These are phyloP conservation scores for Micrasema minimum DNA, from an alignment of 1,140 invertebrate genomes.

Conservation along the genomic window DNA sequence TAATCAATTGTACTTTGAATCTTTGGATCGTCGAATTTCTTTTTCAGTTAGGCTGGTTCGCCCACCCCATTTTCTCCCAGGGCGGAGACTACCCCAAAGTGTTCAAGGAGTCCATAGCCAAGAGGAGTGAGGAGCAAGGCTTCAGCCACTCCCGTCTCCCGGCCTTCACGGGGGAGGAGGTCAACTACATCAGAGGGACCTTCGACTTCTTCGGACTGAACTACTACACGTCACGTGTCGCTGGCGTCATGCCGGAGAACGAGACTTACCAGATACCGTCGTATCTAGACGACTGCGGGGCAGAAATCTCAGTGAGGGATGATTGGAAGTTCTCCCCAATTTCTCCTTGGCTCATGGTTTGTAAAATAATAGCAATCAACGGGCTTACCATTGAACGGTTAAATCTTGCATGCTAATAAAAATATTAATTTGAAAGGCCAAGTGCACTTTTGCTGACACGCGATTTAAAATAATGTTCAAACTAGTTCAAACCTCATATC, in stretches of 20 bases:
- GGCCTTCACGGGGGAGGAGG: constrained; percentile 67
- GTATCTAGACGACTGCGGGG: not conserved
- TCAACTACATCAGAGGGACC: constrained; percentile 68
- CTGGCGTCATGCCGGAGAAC: constrained; percentile 54
- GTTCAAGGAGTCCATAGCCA: constrained; percentile 68
- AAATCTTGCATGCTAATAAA: too few species aligned
- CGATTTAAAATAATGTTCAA: too few species aligned
- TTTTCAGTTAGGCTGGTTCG: constrained; percentile 55
- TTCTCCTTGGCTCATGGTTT: not conserved
- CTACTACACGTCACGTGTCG: constrained; percentile 67
- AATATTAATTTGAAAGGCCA: too few species aligned
- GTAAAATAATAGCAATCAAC: too few species aligned
- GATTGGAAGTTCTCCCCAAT: not conserved
- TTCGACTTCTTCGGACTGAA: constrained; percentile 74
- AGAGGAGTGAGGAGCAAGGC: constrained; percentile 69
- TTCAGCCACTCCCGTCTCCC: constrained; percentile 68
- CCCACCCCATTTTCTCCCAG: constrained; percentile 56
- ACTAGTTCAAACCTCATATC: too few species aligned
- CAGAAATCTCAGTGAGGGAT: not conserved
- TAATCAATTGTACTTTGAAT: too few species aligned
- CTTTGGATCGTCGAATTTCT: too few species aligned
- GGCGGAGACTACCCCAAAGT: constrained; percentile 72
- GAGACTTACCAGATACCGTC: not conserved
- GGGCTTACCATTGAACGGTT: too few species aligned
- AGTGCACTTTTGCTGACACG: too few species aligned